Base-by-base conservation (phyloP, 2,797 vertebrate genomes). In the Remorina albescens region DNA sequence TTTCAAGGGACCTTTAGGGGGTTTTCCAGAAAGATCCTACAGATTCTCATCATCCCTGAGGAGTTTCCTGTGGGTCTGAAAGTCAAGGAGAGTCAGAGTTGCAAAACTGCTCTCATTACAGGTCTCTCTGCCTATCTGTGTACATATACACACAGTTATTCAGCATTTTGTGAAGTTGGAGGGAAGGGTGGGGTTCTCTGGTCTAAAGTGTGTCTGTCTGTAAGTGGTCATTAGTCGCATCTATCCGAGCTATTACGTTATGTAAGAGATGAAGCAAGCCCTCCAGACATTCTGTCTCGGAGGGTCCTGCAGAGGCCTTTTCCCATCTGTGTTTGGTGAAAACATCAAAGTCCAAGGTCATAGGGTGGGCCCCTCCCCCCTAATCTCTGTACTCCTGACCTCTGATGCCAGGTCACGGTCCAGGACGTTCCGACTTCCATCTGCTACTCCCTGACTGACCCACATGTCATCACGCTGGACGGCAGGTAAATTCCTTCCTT, bases 371-470 rank as follows among this genome's bases (percentile, higher is more conserved):
- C 46, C 37, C n/a, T n/a, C n/a, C 8, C 47, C 8, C 5, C 18
- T 82, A 59, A 84, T 76, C 71, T 81, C 64, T 80, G 65, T 59
- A 71, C 58, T 70, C 6, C 51, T 70, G 32, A 77, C 58, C 71
- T 78, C 46, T 76, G 41, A 72, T 67, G 36, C 8, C 77, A 95
- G 94, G 93, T 95, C 78, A 88, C 59, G 1, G 92, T 95, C 36
- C 94, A 93, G 76, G 94, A 95, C 73, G 75, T 95, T 74, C 94
- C 94, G 41, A 94, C 93, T 25, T 93, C 93, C 62, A 90, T 82
- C 47, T 95, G 94, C 89, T 94, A 95, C 91, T 95, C 94, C 18
- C 86, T 95, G 78, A 96, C 95, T 26, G 94, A 96, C 91, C 93
- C 95, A 54, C 95, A 95, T 71, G 80, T 96, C 83, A 95, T 95